Evolutionary conservation across 2,797 vertebrate species (phyloP).

Genomic region (Apogon hyalosoma): DNA sequence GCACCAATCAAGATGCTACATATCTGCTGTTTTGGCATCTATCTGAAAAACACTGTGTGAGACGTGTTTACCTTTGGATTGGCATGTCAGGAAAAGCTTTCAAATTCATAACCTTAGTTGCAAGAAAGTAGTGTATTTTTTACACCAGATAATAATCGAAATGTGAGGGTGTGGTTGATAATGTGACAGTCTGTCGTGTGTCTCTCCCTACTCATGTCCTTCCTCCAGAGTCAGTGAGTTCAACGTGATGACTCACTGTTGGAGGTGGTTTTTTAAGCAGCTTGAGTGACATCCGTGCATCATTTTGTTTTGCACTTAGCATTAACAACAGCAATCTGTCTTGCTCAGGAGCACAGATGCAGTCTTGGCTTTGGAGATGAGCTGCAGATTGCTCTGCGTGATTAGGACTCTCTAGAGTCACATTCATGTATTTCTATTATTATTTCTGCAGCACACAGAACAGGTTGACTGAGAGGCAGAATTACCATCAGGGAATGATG

Average conservation of each 20-base stretch:
- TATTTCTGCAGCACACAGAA: slow-evolving; percentile 33
- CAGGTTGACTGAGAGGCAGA: slow-evolving; percentile 31
- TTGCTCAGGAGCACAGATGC: slow-evolving; percentile 54
- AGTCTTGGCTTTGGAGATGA: slow-evolving; percentile 48
- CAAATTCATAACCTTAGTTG: slow-evolving; percentile 10
- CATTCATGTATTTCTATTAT: slow-evolving; percentile 40
- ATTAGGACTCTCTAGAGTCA: slow-evolving; percentile 42
- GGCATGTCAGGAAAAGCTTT: slow-evolving; percentile 28
- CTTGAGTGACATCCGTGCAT: slow-evolving; percentile 55
- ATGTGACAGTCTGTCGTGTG: slow-evolving; percentile 26
- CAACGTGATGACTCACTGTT: slow-evolving; percentile 56
- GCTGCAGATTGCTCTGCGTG: slow-evolving; percentile 42
- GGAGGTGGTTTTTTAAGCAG: slow-evolving; percentile 59
- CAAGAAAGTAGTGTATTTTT: slow-evolving; percentile 19
- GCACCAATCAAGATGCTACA: slow-evolving; percentile 16
- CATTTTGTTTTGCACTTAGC: slow-evolving; percentile 11
- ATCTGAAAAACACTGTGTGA: slow-evolving; percentile 12
- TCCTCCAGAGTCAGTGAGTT: slow-evolving; percentile 34
- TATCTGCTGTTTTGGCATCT: slow-evolving; percentile 32
- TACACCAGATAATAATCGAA: slow-evolving; percentile 27
- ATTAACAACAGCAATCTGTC: slow-evolving; percentile 63
- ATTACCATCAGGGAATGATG: slow-evolving; percentile 3
- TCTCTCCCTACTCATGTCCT: background rate
- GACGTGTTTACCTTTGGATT: slow-evolving; percentile 24
- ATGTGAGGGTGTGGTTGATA: slow-evolving; percentile 18